Evolutionary conservation across 2,797 vertebrate species (phyloP).

Genomic region (Pipistrellus nathusii): DNA sequence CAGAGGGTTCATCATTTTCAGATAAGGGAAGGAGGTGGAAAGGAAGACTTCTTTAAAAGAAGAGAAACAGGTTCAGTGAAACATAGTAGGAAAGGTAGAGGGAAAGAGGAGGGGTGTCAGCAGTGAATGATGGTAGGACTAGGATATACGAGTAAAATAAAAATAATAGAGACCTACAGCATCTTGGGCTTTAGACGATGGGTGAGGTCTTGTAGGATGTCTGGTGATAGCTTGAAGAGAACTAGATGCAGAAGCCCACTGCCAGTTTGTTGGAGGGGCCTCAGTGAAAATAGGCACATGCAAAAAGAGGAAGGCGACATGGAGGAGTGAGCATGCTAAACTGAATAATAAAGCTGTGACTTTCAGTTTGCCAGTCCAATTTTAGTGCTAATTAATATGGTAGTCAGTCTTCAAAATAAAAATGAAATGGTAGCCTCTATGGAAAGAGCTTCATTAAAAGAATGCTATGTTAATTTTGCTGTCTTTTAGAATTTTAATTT

Average conservation of each 20-base stretch:
- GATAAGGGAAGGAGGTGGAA: not conserved
- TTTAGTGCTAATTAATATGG: not conserved
- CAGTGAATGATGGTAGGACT: not conserved
- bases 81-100: not conserved
- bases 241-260: not conserved
- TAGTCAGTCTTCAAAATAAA: constrained; percentile 8
- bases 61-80: not conserved
- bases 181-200: not conserved
- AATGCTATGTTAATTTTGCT: not conserved
- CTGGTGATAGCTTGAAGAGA: not conserved
- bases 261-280: not conserved
- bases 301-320: not conserved
- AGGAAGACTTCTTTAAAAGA: constrained; percentile 33
- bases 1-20: not conserved
- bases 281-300: not conserved
- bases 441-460: not conserved
- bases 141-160: not conserved
- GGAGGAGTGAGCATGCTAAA: not conserved
- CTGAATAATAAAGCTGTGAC: not conserved
- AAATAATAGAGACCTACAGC: not conserved
- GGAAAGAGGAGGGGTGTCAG: not conserved
- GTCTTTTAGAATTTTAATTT: not conserved
- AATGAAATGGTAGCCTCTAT: not conserved
- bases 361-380: not conserved
- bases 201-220: fast-evolving